Percentiles rank a stretch among this genome's conserved stretches.
Evolutionary conservation across 92 coral and sea anemone species (phyloP).

Genomic region (Nematostella vectensis): DNA sequence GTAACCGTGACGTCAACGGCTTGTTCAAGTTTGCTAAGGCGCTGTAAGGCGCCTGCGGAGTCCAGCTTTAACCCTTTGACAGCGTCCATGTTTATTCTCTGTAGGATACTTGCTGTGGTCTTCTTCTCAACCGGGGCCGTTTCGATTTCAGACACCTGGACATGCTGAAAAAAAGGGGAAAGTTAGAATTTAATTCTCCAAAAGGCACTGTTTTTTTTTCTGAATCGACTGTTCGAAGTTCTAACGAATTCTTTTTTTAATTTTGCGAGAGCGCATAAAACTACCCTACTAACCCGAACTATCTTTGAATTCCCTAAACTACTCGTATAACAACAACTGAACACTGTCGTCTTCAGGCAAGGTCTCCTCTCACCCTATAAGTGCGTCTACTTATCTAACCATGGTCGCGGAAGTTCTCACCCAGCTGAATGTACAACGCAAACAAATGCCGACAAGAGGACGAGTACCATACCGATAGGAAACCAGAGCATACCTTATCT

Average conservation of each 20-base stretch:
- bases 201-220: not conserved
- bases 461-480: too few species aligned
- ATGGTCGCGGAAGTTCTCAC: too few species aligned
- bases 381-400: too few species aligned
- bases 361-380: too few species aligned
- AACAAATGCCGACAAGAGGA: too few species aligned
- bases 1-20: slow-evolving; percentile 79
- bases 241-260: not conserved
- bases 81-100: slow-evolving; percentile 89
- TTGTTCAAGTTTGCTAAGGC: slow-evolving; percentile 82
- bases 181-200: not conserved
- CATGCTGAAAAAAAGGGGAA: slow-evolving; percentile 20
- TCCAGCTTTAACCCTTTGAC: slow-evolving; percentile 73
- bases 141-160: slow-evolving; percentile 5
- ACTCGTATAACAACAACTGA: too few species aligned
- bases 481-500: too few species aligned
- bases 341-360: too few species aligned
- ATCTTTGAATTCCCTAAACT: too few species aligned
- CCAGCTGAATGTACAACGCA: too few species aligned
- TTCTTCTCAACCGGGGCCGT: slow-evolving; percentile 25
- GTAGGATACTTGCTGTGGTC: slow-evolving; percentile 61
- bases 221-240: not conserved
- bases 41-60: slow-evolving; percentile 55
- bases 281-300: too few species aligned
- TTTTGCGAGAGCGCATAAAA: too few species aligned